phyloP scores from a whole-genome alignment of 2,888 invertebrate species.

The Callosobruchus maculatus region DNA sequence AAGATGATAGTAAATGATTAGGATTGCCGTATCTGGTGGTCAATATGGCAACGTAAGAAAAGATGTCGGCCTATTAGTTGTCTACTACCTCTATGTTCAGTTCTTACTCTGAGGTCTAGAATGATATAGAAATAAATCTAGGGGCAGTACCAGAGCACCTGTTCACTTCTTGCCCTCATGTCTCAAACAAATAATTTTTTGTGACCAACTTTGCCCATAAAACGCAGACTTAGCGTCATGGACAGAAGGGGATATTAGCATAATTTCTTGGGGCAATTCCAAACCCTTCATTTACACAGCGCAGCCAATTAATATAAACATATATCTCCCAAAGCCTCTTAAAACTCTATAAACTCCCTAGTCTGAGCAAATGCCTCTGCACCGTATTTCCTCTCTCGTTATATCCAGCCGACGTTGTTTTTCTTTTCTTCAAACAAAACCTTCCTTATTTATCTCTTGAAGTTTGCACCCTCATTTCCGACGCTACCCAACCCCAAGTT shows the following conservation, averaged over 20 bases:
- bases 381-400: background rate
- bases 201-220: background rate
- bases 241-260: background rate
- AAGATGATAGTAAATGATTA: too few relatives aligned
- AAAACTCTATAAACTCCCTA: background rate
- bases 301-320: background rate
- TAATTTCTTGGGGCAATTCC: background rate
- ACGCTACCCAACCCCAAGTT: slow-evolving; percentile 38
- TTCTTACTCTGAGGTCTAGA: too few relatives aligned
- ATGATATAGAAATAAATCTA: too few relatives aligned
- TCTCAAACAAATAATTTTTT: too few relatives aligned
- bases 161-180: too few relatives aligned
- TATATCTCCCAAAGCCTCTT: background rate
- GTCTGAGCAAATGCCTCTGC: background rate
- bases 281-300: background rate
- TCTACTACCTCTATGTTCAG: too few relatives aligned
- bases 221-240: background rate
- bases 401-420: slow-evolving; percentile 17
- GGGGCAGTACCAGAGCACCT: too few relatives aligned
- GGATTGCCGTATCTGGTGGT: too few relatives aligned
- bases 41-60: too few relatives aligned
- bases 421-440: slow-evolving; percentile 31
- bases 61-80: too few relatives aligned
- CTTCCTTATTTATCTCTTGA: slow-evolving; percentile 40
- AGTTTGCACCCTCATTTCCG: slow-evolving; percentile 43